Conservation (phyloP, 1,140 invertebrate genomes). For the Microplitis mediator region DNA sequence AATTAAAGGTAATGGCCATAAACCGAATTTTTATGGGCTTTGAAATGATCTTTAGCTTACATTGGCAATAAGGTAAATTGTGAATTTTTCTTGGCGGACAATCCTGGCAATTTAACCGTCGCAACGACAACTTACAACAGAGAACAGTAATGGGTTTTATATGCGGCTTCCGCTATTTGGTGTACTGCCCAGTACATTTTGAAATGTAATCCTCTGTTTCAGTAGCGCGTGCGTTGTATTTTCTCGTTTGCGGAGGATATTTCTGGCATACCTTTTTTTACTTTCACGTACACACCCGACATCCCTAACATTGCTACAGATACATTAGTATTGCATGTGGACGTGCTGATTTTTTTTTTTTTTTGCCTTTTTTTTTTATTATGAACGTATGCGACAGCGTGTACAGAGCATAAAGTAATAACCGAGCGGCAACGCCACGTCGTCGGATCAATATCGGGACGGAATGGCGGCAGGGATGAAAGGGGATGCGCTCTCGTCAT, state of each 20-base stretch:
- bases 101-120: constrained; percentile 9
- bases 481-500: constrained; percentile 25
- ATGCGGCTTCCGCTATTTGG: constrained; percentile 21
- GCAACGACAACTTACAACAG: neutral
- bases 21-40: neutral
- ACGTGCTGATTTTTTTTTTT: neutral
- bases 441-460: constrained; percentile 53
- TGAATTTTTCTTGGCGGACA: constrained; percentile 18
- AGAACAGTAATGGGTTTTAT: constrained; percentile 17
- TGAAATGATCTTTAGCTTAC: neutral
- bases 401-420: constrained; percentile 48
- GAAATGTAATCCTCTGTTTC: constrained; percentile 17
- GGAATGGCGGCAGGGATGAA: constrained; percentile 42
- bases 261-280: neutral
- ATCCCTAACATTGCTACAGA: neutral
- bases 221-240: neutral
- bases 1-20: neutral
- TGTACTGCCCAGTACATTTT: constrained; percentile 27
- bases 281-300: neutral
- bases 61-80: neutral
- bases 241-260: neutral
- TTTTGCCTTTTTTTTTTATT: constrained; percentile 5
- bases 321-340: neutral
- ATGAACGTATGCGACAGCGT: constrained; percentile 20
- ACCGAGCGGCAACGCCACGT: constrained; percentile 39